Evolutionary conservation across 2,888 invertebrate species (phyloP).

Genomic region (Chaetogeoica ovagalla): DNA sequence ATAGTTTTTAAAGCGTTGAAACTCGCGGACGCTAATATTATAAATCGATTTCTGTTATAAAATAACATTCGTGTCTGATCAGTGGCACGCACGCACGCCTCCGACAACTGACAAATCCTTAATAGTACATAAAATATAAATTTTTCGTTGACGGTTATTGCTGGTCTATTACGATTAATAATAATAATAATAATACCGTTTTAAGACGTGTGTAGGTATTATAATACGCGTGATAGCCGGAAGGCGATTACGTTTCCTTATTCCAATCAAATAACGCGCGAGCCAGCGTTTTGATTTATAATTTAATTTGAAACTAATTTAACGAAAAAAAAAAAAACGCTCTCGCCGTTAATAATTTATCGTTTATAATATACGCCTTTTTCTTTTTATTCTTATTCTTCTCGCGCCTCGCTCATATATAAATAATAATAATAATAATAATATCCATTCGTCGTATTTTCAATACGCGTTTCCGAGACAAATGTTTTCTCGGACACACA

Average conservation of each 20-base stretch:
- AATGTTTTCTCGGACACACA: constrained; percentile 6
- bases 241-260: not conserved
- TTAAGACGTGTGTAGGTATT: not conserved
- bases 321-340: constrained; percentile 45
- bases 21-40: too few species aligned
- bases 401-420: not conserved
- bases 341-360: not conserved
- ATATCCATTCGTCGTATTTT: not conserved
- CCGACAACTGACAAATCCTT: constrained; percentile 8
- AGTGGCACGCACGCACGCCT: not conserved
- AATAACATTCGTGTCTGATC: too few species aligned
- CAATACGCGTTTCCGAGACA: constrained; percentile 23
- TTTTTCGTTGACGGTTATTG: not conserved
- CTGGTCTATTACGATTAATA: not conserved
- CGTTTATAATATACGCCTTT: constrained; percentile 44
- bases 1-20: too few species aligned
- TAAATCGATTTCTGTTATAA: too few species aligned
- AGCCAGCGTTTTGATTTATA: constrained; percentile 56
- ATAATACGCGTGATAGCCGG: constrained; percentile 23
- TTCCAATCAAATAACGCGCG: constrained; percentile 39
- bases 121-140: not conserved
- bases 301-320: constrained; percentile 57
- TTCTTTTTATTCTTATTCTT: not conserved
- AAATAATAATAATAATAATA: too few species aligned
- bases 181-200: not conserved